Evolutionary conservation across 2,888 invertebrate species (phyloP).

Genomic region (Heliconius cydno): DNA sequence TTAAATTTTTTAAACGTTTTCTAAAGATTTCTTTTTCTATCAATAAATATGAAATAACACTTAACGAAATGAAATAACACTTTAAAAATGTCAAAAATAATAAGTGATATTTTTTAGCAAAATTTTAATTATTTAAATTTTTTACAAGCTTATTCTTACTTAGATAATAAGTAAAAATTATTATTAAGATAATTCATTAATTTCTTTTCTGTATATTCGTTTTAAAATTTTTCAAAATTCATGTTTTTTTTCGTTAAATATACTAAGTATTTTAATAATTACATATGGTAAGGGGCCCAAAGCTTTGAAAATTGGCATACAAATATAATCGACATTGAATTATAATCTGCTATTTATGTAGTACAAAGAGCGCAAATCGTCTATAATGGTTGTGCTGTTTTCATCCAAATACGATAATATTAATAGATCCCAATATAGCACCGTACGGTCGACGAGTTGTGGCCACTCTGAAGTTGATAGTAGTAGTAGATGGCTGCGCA

Average conservation of each 20-base stretch:
- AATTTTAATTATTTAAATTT: neutral
- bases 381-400: constrained; percentile 40
- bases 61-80: too few relatives aligned
- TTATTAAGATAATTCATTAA: too few relatives aligned
- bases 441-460: neutral
- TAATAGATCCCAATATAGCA: constrained; percentile 18
- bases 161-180: too few relatives aligned
- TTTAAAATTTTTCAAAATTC: neutral
- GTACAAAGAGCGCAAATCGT: constrained; percentile 39
- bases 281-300: constrained; percentile 7
- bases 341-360: constrained; percentile 28
- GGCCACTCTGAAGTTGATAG: neutral
- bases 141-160: too few relatives aligned
- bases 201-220: neutral
- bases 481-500: neutral
- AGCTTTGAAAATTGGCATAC: constrained; percentile 19
- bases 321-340: constrained; percentile 26
- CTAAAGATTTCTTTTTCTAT: too few relatives aligned
- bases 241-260: too few relatives aligned
- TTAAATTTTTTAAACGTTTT: too few relatives aligned
- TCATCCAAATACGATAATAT: constrained; percentile 29
- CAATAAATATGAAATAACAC: too few relatives aligned
- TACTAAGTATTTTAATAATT: too few relatives aligned
- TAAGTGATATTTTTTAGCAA: neutral
- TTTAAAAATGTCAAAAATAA: too few relatives aligned